These are phyloP conservation scores for rat (Rattus norvegicus) DNA, from an alignment of 2,113 vertebrate species.

Conservation along the genomic window DNA sequence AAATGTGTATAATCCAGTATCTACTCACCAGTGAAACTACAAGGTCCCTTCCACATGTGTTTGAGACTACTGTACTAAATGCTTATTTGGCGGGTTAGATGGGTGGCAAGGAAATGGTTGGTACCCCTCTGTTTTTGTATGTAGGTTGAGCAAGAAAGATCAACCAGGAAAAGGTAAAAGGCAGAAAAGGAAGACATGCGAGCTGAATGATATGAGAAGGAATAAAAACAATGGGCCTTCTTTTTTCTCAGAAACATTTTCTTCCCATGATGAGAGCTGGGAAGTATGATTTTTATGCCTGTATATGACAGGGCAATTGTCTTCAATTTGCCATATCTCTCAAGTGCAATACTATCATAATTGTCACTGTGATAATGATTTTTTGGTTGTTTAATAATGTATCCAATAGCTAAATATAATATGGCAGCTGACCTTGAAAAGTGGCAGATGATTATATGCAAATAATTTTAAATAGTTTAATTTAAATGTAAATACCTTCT, in stretches of 20 bases:
- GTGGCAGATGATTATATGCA: neutral
- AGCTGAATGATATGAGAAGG: constrained; percentile 24
- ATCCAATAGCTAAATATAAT: neutral
- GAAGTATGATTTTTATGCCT: constrained; percentile 14
- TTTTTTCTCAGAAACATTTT: neutral
- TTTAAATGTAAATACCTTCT: constrained; percentile 26
- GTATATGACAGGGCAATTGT: constrained; percentile 46
- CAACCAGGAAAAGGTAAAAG: neutral
- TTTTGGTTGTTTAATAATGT: neutral
- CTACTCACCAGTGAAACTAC: neutral
- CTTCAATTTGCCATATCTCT: constrained; percentile 28
- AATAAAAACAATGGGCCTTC: neutral
- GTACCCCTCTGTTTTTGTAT: neutral
- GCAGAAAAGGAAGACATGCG: constrained; percentile 5
- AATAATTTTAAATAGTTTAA: neutral
- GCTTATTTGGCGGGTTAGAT: neutral
- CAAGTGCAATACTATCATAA: neutral
- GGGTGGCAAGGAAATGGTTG: neutral
- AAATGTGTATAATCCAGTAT: neutral
- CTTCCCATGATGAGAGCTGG: neutral
- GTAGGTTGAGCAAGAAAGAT: neutral
- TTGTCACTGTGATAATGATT: neutral
- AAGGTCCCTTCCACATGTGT: neutral
- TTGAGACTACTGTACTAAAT: neutral
- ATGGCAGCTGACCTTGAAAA: neutral